Evolutionary conservation across 2,797 vertebrate species (phyloP).

Genomic region (Betta splendens): DNA sequence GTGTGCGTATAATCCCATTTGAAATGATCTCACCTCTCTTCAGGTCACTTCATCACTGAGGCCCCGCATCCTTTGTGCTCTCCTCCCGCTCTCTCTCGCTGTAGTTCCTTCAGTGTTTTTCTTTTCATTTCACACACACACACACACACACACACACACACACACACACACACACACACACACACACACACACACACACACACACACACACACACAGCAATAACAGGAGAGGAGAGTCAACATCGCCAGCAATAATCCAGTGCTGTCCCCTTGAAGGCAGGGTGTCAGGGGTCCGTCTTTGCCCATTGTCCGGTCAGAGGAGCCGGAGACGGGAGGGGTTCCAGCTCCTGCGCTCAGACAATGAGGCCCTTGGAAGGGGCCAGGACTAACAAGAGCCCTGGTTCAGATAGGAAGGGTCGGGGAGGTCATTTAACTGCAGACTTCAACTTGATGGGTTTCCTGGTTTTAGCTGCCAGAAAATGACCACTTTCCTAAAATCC

Average conservation of each 20-base stretch:
- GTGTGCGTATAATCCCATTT: slow-evolving; percentile 59
- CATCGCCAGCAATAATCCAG: slow-evolving; percentile 51
- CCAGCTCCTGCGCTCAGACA: slow-evolving; percentile 58
- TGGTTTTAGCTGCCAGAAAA: slow-evolving; percentile 8
- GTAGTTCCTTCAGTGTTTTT: slow-evolving; percentile 68
- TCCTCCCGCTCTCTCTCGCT: slow-evolving; percentile 32
- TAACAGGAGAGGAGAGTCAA: slow-evolving; percentile 59
- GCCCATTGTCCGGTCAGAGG: slow-evolving; percentile 56
- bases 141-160: slow-evolving; percentile 20
- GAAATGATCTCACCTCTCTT: slow-evolving; percentile 77
- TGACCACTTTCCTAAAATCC: background rate
- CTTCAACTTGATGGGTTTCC: slow-evolving; percentile 23
- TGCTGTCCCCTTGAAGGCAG: slow-evolving; percentile 52
- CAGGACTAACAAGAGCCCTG: slow-evolving; percentile 31
- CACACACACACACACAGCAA: slow-evolving; percentile 21
- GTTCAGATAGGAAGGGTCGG: slow-evolving; percentile 39
- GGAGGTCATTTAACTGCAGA: slow-evolving; percentile 50
- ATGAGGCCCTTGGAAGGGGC: slow-evolving; percentile 55
- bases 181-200: slow-evolving; percentile 24
- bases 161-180: slow-evolving; percentile 29
- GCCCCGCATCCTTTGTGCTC: slow-evolving; percentile 64
- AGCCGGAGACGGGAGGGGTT: slow-evolving; percentile 63
- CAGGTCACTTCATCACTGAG: slow-evolving; percentile 74
- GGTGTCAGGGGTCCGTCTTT: slow-evolving; percentile 66
- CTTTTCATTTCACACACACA: slow-evolving; percentile 46